Evolutionary conservation across 1,140 invertebrate genomes (phyloP), one percentile per base, ranked within the genome.

Genomic region (Panulirus ornatus): DNA sequence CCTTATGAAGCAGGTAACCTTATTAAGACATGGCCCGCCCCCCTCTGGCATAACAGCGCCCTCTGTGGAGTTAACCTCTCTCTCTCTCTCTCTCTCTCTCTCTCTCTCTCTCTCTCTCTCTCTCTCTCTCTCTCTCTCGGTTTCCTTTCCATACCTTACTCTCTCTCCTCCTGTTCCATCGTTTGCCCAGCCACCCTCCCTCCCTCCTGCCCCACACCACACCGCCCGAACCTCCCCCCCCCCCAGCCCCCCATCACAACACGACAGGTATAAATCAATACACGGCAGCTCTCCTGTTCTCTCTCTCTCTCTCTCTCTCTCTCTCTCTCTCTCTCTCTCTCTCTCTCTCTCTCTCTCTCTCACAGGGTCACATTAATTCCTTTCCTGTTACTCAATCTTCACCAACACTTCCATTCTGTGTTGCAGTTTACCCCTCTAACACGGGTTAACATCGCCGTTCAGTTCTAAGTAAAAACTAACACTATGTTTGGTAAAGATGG

Each of bases 51-150:
- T n/a, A n/a, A n/a, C n/a, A n/a, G n/a, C n/a, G n/a, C n/a, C n/a
- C n/a, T n/a, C n/a, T n/a, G n/a, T n/a, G n/a, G n/a, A n/a, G n/a
- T n/a, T n/a, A n/a, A 44, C 36, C n/a, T 63, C 54, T 58, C 34
- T 54, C 16, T 83, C 36, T 83, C 79, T 63, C 79, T 63, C 79
- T 63, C 79, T 36, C 79, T 63, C 51, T 54, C 44, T 82, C 36
- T 30, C 30, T 81, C 30, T 81, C 51, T 81, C 51, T 66, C 81
- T 83, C 54, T 66, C 36, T 19, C 44, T 34, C 47, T 81, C 34
- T 51, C n/a, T 38, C 22, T n/a, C 42, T 42, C 42, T 36, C 11
- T 44, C 40, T 34, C 38, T 76, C 75, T 76, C 16, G 22, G 2
- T 30, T 42, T n/a, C 76, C 14, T 0, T 19, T 16, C 30, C 30